Percentiles rank a stretch among this genome's conserved stretches.
phyloP scores from a whole-genome alignment of 2,797 vertebrate species.

The Aldrovandia affinis region DNA sequence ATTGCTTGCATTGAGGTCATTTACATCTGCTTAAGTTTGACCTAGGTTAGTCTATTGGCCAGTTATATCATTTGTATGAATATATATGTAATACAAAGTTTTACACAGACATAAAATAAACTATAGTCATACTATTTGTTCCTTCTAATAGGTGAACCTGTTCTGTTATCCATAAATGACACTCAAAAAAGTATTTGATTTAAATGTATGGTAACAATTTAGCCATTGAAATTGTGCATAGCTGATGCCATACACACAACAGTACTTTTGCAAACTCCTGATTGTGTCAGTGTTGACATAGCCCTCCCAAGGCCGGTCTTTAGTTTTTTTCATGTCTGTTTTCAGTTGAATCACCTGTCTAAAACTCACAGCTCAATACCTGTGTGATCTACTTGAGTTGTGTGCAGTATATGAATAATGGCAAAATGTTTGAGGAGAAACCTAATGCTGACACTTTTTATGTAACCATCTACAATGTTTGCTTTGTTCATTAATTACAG shows the following conservation, averaged over 20 bases:
- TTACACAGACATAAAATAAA: too few relatives aligned
- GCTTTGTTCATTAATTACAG: slow-evolving; percentile 17
- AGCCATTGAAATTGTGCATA: not conserved
- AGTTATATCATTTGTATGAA: too few relatives aligned
- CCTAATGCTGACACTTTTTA: not conserved
- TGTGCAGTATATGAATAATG: not conserved
- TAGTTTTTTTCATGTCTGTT: not conserved
- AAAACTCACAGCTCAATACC: not conserved
- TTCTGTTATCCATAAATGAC: too few relatives aligned
- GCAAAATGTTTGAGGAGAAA: slow-evolving; percentile 10
- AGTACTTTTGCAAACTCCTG: not conserved
- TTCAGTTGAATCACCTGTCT: not conserved
- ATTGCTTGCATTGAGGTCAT: too few relatives aligned
- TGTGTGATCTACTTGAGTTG: slow-evolving; percentile 13
- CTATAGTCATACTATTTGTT: too few relatives aligned
- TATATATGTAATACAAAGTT: too few relatives aligned
- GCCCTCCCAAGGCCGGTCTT: not conserved
- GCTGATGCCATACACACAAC: not conserved
- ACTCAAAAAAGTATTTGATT: not conserved
- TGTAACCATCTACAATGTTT: not conserved
- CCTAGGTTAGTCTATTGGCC: too few relatives aligned
- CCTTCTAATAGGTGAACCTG: too few relatives aligned
- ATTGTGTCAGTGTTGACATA: not conserved
- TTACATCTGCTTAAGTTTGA: too few relatives aligned
- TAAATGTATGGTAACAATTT: not conserved